These are phyloP conservation scores for Notocelia uddmanniana DNA, from an alignment of 2,888 invertebrate species.

Conservation along the genomic window DNA sequence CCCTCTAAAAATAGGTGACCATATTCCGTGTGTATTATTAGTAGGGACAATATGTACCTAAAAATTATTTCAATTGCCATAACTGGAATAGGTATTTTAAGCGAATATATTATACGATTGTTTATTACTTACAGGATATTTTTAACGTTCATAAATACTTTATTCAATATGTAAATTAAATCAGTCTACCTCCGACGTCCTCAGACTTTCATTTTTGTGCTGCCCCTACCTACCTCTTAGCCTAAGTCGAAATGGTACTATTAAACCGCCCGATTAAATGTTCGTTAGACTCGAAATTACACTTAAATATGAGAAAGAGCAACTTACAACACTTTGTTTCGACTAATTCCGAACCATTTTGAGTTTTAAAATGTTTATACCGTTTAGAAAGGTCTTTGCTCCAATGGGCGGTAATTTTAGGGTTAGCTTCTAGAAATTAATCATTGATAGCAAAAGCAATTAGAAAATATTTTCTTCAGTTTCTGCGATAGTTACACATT, in stretches of 20 bases:
- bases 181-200: slow-evolving; percentile 1
- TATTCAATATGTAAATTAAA: too few relatives aligned
- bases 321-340: slow-evolving; percentile 54
- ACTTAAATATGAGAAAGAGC: slow-evolving; percentile 71
- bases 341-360: slow-evolving; percentile 50
- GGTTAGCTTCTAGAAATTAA: slow-evolving; percentile 30
- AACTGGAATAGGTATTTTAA: neutral
- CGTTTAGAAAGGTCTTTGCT: slow-evolving; percentile 47
- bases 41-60: too few relatives aligned
- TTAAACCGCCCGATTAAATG: slow-evolving; percentile 68
- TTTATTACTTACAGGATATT: too few relatives aligned
- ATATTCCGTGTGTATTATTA: too few relatives aligned
- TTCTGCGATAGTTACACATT: too few relatives aligned
- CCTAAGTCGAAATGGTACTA: slow-evolving; percentile 58
- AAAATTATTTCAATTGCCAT: too few relatives aligned
- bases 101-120: too few relatives aligned
- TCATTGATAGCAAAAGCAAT: slow-evolving; percentile 15
- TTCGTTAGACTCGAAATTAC: slow-evolving; percentile 71
- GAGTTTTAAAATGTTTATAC: slow-evolving; percentile 47
- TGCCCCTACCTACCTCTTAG: slow-evolving; percentile 26
- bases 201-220: slow-evolving; percentile 20
- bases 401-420: slow-evolving; percentile 41
- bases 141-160: too few relatives aligned
- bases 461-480: too few relatives aligned
- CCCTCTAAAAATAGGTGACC: too few relatives aligned